phyloP scores from a whole-genome alignment of 2,113 vertebrate genomes.

The Pelmatolapia mariae region DNA sequence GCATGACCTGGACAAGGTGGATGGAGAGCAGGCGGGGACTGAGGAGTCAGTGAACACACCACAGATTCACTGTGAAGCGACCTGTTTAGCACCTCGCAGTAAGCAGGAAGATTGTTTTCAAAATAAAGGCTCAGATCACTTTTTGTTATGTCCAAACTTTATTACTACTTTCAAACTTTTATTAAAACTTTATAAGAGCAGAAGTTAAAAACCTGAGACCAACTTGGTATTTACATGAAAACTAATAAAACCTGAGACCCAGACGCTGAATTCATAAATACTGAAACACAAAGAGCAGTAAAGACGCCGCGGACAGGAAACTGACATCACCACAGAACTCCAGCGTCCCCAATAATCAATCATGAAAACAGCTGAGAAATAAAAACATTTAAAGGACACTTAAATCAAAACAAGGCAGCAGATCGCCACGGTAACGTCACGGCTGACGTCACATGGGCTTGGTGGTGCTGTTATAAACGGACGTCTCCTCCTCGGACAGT shows the following conservation, averaged over 20 bases:
- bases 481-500: conserved; percentile 71
- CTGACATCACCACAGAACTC: not conserved
- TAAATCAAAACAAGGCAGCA: not conserved
- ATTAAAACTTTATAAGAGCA: not conserved
- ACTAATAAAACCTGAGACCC: not conserved
- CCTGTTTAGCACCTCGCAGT: not conserved
- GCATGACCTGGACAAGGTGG: not conserved
- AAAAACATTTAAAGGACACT: not conserved
- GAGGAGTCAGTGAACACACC: not conserved
- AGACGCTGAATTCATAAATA: not conserved
- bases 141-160: not conserved
- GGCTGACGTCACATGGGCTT: conserved; percentile 75
- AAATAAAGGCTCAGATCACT: not conserved
- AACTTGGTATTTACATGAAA: not conserved
- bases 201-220: not conserved
- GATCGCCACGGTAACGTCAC: not conserved
- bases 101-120: not conserved
- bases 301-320: not conserved
- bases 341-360: not conserved
- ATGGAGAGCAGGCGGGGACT: not conserved
- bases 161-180: not conserved
- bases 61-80: not conserved
- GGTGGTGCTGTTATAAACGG: conserved; percentile 82
- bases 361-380: not conserved
- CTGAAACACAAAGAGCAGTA: not conserved